Conservation (phyloP, 1,140 invertebrate species). For the Nasonia longicornis region DNA sequence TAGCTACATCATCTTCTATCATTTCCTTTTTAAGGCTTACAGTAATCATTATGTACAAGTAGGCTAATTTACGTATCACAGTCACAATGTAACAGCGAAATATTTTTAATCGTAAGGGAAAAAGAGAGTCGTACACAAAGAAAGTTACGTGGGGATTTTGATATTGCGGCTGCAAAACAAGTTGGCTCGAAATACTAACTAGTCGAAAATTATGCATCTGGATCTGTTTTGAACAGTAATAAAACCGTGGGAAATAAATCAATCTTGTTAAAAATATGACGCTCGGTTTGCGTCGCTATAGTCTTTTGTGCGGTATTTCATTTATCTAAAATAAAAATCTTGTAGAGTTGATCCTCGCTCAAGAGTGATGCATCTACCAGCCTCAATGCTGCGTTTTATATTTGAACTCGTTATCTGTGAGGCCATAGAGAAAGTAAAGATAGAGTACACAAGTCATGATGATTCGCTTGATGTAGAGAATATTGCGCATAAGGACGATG, state of each 20-base stretch:
- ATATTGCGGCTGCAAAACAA: not conserved
- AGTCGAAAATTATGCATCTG: not conserved
- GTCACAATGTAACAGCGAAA: constrained; percentile 7
- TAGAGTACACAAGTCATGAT: constrained; percentile 33
- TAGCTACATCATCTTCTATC: not conserved
- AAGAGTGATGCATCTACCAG: not conserved
- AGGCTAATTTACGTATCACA: not conserved
- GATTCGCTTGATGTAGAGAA: constrained; percentile 21
- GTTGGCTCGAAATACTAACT: not conserved
- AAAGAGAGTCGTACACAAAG: not conserved
- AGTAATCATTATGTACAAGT: not conserved
- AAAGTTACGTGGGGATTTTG: not conserved
- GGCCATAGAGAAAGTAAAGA: constrained; percentile 17
- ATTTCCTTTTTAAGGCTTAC: not conserved
- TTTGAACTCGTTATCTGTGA: constrained; percentile 8
- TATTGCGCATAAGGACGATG: constrained; percentile 28
- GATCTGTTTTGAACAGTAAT: not conserved
- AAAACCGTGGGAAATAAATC: not conserved
- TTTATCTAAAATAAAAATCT: not conserved
- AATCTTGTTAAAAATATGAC: not conserved
- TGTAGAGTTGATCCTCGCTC: not conserved
- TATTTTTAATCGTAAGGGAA: not conserved
- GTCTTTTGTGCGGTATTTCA: not conserved
- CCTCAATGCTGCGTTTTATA: not conserved
- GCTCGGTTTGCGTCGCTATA: not conserved